Base-by-base conservation (phyloP, 1,140 invertebrate genomes). In the Cheumatopsyche charites region DNA sequence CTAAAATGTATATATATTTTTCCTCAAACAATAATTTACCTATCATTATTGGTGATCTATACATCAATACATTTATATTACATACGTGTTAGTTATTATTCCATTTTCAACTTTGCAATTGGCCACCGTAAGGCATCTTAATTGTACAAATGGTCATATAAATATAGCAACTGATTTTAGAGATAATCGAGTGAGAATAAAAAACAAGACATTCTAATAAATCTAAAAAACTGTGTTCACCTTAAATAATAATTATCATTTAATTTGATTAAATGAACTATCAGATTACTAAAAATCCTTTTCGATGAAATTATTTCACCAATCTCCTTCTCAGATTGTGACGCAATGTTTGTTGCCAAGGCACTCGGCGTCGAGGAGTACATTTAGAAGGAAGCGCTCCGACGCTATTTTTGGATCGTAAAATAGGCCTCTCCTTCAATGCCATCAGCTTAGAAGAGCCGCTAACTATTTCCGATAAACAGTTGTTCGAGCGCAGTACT, bases 241-340 rank as follows among this genome's bases (percentile, higher is more conserved):
- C n/a, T n/a, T n/a, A n/a, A n/a, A n/a, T n/a, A n/a, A n/a, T n/a
- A n/a, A n/a, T n/a, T n/a, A n/a, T n/a, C n/a, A n/a, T n/a, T n/a
- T n/a, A n/a, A n/a, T n/a, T n/a, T n/a, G n/a, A n/a, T n/a, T n/a
- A n/a, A n/a, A n/a, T n/a, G n/a, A n/a, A n/a, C n/a, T n/a, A n/a
- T 17, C 47, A 17, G 6, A 52, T 52, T 52, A 19, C 15, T n/a
- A 52, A 13, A 47, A 13, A 3, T 47, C 15, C 45, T 6, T 4
- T 47, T 2, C 13, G 21, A 58, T 58, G 11, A 25, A 26, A 26
- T 19, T 69, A 75, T 67, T 75, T 75, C 49, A 72, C 65, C 11
- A 68, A 69, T 25, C 72, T 63, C 66, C 73, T 76, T 9, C 75
- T 52, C 6, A 73, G 67, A 58, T 70, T 73, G 62, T 73, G 74